These are phyloP conservation scores for Eulacestoma nigropectus DNA, from an alignment of 2,113 vertebrate genomes.

Conservation along the genomic window DNA sequence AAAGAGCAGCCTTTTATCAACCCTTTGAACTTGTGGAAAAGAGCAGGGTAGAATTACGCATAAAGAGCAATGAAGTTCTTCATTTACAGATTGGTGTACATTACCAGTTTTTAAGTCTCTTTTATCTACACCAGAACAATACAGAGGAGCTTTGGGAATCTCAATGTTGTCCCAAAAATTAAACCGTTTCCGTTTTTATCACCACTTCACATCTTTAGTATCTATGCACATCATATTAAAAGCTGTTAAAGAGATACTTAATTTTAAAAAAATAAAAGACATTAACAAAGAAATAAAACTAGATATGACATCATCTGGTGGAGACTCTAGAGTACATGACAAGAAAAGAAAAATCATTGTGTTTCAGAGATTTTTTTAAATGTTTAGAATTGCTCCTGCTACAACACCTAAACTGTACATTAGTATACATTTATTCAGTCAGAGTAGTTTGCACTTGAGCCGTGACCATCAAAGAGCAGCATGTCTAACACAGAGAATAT, in stretches of 20 bases:
- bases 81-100: not conserved
- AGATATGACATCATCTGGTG: not conserved
- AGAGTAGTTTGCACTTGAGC: not conserved
- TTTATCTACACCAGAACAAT: not conserved
- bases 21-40: not conserved
- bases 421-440: not conserved
- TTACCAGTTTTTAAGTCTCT: not conserved
- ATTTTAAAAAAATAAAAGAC: not conserved
- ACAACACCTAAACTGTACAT: not conserved
- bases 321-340: not conserved
- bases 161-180: not conserved
- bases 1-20: not conserved
- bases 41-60: not conserved
- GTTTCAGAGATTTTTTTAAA: not conserved
- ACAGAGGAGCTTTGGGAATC: not conserved
- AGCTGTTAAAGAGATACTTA: not conserved
- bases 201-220: not conserved
- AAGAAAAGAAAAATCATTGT: not conserved
- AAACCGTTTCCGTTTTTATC: not conserved
- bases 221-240: not conserved
- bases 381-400: not conserved
- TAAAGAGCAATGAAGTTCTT: not conserved
- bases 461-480: not conserved
- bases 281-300: not conserved
- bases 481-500: not conserved